Conservation (phyloP, 2,113 vertebrate genomes). For the Embiotoca jacksoni region DNA sequence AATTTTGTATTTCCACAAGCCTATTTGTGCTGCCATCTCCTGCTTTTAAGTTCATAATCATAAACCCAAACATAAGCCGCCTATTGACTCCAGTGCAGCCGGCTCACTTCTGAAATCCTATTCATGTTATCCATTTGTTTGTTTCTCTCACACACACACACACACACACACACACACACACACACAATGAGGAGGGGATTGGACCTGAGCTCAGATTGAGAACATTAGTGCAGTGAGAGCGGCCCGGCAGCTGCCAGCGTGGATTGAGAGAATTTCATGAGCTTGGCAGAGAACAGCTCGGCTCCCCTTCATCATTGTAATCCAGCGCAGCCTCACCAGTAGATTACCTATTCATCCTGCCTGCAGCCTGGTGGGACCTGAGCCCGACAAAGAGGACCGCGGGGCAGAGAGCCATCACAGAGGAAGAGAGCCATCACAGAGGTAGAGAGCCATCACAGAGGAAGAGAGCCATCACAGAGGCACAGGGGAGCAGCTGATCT, state of each 20-base stretch:
- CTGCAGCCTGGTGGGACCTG: slow-evolving; percentile 32
- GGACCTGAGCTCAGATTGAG: slow-evolving; percentile 43
- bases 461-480: too few relatives aligned
- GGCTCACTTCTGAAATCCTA: slow-evolving; percentile 54
- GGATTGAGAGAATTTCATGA: slow-evolving; percentile 45
- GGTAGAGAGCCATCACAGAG: too few relatives aligned
- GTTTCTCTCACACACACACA: slow-evolving; percentile 35
- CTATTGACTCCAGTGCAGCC: slow-evolving; percentile 50
- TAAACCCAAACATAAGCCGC: slow-evolving; percentile 50
- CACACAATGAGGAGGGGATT: slow-evolving; percentile 28
- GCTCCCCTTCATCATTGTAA: slow-evolving; percentile 59
- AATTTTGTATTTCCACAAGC: slow-evolving; percentile 13
- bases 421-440: too few relatives aligned
- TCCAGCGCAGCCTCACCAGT: slow-evolving; percentile 47
- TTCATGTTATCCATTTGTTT: slow-evolving; percentile 54
- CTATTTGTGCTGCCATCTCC: slow-evolving; percentile 20
- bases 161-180: background rate
- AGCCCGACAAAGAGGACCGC: slow-evolving; percentile 13
- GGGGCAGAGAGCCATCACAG: background rate
- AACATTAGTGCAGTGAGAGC: slow-evolving; percentile 53
- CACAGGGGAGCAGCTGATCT: too few relatives aligned
- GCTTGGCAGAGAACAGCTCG: slow-evolving; percentile 21
- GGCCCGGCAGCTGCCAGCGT: slow-evolving; percentile 31
- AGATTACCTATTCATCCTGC: slow-evolving; percentile 59
- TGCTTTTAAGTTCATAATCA: slow-evolving; percentile 53